These are phyloP conservation scores for Rhyacophila brunnea DNA, from an alignment of 1,140 invertebrate genomes.

Conservation along the genomic window DNA sequence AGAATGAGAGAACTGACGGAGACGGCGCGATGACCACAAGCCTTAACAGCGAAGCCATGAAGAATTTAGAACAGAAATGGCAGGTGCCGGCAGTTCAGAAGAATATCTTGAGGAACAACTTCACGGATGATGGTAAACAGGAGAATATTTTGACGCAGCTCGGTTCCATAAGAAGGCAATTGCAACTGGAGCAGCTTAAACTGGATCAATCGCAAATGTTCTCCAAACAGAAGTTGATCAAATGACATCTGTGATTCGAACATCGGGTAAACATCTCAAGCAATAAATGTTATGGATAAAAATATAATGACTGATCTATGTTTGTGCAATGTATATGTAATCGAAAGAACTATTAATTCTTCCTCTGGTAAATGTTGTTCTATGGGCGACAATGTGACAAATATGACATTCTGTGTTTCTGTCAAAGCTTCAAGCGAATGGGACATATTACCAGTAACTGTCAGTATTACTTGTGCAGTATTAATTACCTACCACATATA, in stretches of 20 bases:
- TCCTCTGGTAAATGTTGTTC: too few relatives aligned
- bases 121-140: constrained; percentile 49
- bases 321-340: too few relatives aligned
- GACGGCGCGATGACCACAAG: constrained; percentile 13
- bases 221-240: constrained; percentile 20
- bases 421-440: too few relatives aligned
- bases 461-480: too few relatives aligned
- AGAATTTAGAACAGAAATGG: constrained; percentile 54
- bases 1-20: constrained; percentile 33
- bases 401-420: too few relatives aligned
- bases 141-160: constrained; percentile 57
- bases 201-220: constrained; percentile 44
- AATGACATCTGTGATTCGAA: not conserved
- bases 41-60: constrained; percentile 47
- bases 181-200: constrained; percentile 58
- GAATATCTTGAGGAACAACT: constrained; percentile 53
- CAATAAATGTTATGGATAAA: too few relatives aligned
- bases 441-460: too few relatives aligned
- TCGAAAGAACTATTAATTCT: too few relatives aligned
- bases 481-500: too few relatives aligned
- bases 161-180: constrained; percentile 57
- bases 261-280: too few relatives aligned
- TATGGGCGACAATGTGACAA: too few relatives aligned
- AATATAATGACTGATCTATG: too few relatives aligned
- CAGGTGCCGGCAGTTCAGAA: constrained; percentile 56